Evolutionary conservation across 2,113 vertebrate species (phyloP), one percentile per base, ranked within the genome.

Genomic region (Tapirus terrestris): DNA sequence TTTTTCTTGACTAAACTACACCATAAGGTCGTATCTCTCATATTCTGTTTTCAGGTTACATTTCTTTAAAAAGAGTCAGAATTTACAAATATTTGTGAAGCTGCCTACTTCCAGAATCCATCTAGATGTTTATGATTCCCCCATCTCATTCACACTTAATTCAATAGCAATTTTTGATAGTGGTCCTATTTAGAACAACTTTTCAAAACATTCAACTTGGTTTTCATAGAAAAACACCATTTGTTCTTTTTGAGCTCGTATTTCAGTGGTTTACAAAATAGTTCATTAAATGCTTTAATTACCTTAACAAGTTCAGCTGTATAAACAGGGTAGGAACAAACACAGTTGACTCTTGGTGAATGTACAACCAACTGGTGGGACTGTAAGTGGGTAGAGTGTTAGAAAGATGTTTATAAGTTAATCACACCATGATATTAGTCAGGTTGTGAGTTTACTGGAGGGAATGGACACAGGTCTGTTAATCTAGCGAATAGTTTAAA

Each of bases 141-240:
- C 1, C 3, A 58, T 85, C 56, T 84, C 31, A 80, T 84, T 61
- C 23, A 76, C 11, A 93, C 8, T 9, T 33, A 91, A 45, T 56
- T 43, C 3, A 58, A 21, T n/a, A 60, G 8, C 1, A 81, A n/a
- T 60, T 72, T 81, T 95, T 89, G 48, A 72, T 45, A 65, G 25
- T 70, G 29, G 11, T 60, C 45, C 43, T 23, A 48, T 87, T 95
- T 63, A 65, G 33, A 87, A 23, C 3, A 36, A 53, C 8, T 82
- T 81, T 89, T 91, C 67, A 79, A 88, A 89, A 91, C 31, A 58
- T 56, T 56, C 11, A 81, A 5, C 9, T 77, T 67, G 10, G 0
- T 76, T 93, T 90, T 89, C 53, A 48, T 60, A 43, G 33, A 63
- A 90, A 93, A 97, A 90, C 1, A 77, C 12, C 12, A 83, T 81